Evolutionary conservation across 2,113 vertebrate genomes (phyloP).

Genomic region (Hippocampus mohnikei): DNA sequence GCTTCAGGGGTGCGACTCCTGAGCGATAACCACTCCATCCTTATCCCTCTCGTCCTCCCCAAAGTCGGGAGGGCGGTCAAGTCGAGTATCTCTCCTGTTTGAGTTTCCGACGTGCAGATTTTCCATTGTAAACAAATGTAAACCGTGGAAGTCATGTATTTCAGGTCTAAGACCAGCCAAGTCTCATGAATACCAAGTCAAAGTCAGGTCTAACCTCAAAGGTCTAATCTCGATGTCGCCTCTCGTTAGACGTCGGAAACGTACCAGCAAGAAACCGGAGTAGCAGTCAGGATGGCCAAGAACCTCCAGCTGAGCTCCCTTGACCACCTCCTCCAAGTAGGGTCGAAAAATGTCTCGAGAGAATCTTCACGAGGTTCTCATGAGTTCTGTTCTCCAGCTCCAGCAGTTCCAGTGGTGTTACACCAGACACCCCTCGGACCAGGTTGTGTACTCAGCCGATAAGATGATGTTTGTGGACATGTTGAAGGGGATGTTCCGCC

Average conservation of each 20-base stretch:
- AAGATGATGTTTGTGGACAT: constrained; percentile 5
- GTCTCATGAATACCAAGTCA: not conserved
- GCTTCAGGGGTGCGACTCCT: not conserved
- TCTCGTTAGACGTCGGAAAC: not conserved
- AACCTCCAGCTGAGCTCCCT: not conserved
- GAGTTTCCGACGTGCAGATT: too few relatives aligned
- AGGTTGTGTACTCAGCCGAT: not conserved
- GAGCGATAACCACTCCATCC: not conserved
- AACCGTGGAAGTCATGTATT: not conserved
- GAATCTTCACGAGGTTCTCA: not conserved
- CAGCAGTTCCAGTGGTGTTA: constrained; percentile 7
- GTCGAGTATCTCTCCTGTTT: too few relatives aligned
- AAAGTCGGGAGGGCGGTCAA: not conserved
- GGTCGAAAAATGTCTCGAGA: not conserved
- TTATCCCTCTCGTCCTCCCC: not conserved
- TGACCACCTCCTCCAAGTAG: not conserved
- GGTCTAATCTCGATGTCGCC: not conserved
- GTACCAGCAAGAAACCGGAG: not conserved
- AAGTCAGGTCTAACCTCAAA: not conserved
- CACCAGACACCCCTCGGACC: not conserved
- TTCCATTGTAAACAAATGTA: too few relatives aligned
- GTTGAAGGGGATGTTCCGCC: constrained; percentile 1
- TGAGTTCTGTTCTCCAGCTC: not conserved
- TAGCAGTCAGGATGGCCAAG: not conserved
- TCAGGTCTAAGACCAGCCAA: not conserved